phyloP scores from a whole-genome alignment of 2,888 invertebrate species.

The Chrysina gloriosa region DNA sequence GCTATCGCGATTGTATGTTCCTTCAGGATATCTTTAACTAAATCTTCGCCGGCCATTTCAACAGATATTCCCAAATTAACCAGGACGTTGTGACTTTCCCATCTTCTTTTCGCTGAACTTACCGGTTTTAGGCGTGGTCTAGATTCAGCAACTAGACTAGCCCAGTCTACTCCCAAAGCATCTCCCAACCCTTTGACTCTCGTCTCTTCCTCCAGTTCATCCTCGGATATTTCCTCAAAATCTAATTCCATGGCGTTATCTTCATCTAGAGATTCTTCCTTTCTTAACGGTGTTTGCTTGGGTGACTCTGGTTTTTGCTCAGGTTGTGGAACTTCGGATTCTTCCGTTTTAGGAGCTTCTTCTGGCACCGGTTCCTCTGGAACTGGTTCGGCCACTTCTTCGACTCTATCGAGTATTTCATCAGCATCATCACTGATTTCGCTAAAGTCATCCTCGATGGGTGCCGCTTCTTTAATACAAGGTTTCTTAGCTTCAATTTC shows the following conservation, averaged over 20 bases:
- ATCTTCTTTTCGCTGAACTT: constrained; percentile 77
- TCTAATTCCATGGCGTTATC: constrained; percentile 79
- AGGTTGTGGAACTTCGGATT: constrained; percentile 51
- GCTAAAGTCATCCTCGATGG: constrained; percentile 79
- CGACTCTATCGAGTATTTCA: constrained; percentile 85
- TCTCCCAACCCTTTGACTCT: constrained; percentile 83
- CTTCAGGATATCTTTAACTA: constrained; percentile 66
- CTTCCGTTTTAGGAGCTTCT: constrained; percentile 52
- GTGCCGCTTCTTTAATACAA: constrained; percentile 62
- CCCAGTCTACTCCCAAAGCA: constrained; percentile 96
- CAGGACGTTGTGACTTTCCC: constrained; percentile 84
- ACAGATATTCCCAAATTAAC: constrained; percentile 84
- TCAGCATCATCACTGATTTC: constrained; percentile 92
- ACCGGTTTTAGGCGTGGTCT: constrained; percentile 68
- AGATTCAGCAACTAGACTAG: constrained; percentile 86
- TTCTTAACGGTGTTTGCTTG: constrained; percentile 50
- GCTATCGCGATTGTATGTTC: constrained; percentile 58
- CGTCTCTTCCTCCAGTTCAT: constrained; percentile 87
- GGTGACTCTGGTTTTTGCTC: constrained; percentile 55
- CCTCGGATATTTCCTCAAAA: constrained; percentile 92
- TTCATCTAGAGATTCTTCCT: constrained; percentile 73
- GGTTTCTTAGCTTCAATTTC: constrained; percentile 66
- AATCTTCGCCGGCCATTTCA: constrained; percentile 78
- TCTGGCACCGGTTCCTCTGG: constrained; percentile 38
- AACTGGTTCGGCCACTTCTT: constrained; percentile 60